Conservation (phyloP, 2,888 invertebrate genomes). For the Acronicta leporina region DNA sequence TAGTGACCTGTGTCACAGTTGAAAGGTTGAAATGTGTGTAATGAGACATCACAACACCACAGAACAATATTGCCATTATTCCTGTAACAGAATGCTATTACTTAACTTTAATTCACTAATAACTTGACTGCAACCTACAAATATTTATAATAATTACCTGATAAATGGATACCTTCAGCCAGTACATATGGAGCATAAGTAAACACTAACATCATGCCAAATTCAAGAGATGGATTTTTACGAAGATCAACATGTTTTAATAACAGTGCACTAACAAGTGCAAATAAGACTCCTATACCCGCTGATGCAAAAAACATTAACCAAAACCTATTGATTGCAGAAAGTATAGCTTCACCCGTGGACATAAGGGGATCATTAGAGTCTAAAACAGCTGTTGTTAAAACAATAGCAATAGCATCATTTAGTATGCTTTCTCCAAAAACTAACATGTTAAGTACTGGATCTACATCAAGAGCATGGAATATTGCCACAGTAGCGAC, state of each 20-base stretch:
- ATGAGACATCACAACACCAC: conserved; percentile 99
- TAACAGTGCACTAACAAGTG: conserved; percentile 96
- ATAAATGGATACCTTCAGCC: conserved; percentile 98
- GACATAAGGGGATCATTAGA: conserved; percentile 90
- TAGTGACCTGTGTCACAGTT: conserved; percentile 99
- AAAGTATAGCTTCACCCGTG: conserved; percentile 95
- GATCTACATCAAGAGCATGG: conserved; percentile 98
- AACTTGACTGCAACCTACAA: background rate
- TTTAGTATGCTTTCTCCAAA: conserved; percentile 98
- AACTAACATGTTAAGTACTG: conserved; percentile 99
- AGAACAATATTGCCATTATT: conserved; percentile 99
- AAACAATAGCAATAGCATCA: conserved; percentile 99
- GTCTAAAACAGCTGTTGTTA: conserved; percentile 96
- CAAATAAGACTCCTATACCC: conserved; percentile 98
- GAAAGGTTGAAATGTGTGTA: conserved; percentile 99
- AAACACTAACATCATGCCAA: conserved; percentile 99
- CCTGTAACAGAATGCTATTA: conserved; percentile 87
- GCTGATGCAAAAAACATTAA: conserved; percentile 99
- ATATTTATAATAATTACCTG: conserved; percentile 88
- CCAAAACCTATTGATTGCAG: conserved; percentile 96
- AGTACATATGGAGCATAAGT: conserved; percentile 99
- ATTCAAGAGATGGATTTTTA: conserved; percentile 99
- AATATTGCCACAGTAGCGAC: conserved; percentile 99
- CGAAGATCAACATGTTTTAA: conserved; percentile 98
- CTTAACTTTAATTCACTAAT: background rate